These are phyloP conservation scores for Dryococelus australis DNA, from an alignment of 2,888 invertebrate genomes.

Conservation along the genomic window DNA sequence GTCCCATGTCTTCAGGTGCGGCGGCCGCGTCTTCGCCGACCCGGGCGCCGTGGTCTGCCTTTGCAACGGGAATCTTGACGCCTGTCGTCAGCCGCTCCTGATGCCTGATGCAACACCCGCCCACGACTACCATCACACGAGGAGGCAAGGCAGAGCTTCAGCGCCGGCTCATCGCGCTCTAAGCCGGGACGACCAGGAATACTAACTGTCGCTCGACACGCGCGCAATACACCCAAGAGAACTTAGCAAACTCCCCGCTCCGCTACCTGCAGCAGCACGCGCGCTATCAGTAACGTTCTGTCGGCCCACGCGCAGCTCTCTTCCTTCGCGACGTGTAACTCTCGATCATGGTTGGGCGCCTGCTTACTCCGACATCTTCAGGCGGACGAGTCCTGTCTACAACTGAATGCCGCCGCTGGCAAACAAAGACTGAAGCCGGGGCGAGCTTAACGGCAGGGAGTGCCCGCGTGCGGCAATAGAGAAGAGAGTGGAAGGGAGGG, in stretches of 20 bases:
- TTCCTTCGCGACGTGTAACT: background rate
- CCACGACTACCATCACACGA: background rate
- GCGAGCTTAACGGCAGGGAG: background rate
- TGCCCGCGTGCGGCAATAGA: background rate
- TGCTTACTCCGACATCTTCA: too few relatives aligned
- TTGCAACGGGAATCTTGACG: constrained; percentile 60
- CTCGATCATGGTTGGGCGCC: too few relatives aligned
- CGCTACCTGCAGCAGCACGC: too few relatives aligned
- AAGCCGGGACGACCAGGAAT: too few relatives aligned
- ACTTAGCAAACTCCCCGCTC: too few relatives aligned
- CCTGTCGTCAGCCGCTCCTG: constrained; percentile 39
- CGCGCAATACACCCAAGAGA: too few relatives aligned
- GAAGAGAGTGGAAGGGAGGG: too few relatives aligned
- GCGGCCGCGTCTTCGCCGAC: constrained; percentile 55
- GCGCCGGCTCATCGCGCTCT: too few relatives aligned
- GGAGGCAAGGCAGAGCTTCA: too few relatives aligned
- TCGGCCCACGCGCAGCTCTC: background rate
- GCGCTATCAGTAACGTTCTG: too few relatives aligned
- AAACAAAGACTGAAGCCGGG: background rate
- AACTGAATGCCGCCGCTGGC: background rate
- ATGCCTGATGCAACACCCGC: constrained; percentile 22
- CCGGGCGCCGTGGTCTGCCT: constrained; percentile 45
- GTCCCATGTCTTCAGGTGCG: constrained; percentile 58
- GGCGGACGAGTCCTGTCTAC: too few relatives aligned
- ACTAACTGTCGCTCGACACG: too few relatives aligned